Percentiles rank a stretch among this genome's conserved stretches.
phyloP scores from a whole-genome alignment of 1,140 invertebrate species.

The Bombus pyrosoma region DNA sequence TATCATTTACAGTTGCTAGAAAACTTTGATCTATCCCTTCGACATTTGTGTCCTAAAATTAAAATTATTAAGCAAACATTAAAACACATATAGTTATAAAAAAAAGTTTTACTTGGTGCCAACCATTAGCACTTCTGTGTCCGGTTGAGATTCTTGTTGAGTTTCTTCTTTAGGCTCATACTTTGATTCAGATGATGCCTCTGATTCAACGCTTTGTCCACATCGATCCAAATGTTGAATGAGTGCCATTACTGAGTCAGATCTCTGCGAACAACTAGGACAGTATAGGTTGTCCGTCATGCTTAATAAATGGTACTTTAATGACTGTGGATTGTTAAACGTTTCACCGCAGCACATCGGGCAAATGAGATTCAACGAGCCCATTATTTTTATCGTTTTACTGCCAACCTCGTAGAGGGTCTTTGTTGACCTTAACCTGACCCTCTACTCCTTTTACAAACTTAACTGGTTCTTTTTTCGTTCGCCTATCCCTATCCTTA shows the following conservation, averaged over 20 bases:
- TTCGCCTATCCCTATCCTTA: neutral
- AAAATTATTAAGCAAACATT: neutral
- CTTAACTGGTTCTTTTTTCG: neutral
- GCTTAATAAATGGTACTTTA: slow-evolving; percentile 85
- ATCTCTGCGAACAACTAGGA: slow-evolving; percentile 83
- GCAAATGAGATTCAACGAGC: slow-evolving; percentile 83
- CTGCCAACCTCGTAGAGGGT: neutral
- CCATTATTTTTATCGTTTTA: slow-evolving; percentile 75
- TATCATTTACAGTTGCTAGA: slow-evolving; percentile 75
- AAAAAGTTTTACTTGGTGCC: neutral
- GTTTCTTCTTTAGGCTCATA: neutral
- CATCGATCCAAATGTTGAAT: slow-evolving; percentile 83
- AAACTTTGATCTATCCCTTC: slow-evolving; percentile 72
- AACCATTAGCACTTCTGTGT: slow-evolving; percentile 54
- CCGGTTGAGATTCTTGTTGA: slow-evolving; percentile 35
- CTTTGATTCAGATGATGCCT: neutral
- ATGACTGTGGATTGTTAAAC: slow-evolving; percentile 83
- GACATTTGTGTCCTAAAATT: slow-evolving; percentile 64
- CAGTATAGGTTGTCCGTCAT: slow-evolving; percentile 85
- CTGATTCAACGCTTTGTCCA: slow-evolving; percentile 57
- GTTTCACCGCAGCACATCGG: slow-evolving; percentile 86
- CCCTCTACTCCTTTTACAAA: slow-evolving; percentile 16
- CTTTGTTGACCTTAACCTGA: slow-evolving; percentile 29
- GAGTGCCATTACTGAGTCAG: slow-evolving; percentile 81
- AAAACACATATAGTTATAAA: neutral